These are phyloP conservation scores for Brachypteracias leptosomus DNA, from an alignment of 2,113 vertebrate species.

Conservation along the genomic window DNA sequence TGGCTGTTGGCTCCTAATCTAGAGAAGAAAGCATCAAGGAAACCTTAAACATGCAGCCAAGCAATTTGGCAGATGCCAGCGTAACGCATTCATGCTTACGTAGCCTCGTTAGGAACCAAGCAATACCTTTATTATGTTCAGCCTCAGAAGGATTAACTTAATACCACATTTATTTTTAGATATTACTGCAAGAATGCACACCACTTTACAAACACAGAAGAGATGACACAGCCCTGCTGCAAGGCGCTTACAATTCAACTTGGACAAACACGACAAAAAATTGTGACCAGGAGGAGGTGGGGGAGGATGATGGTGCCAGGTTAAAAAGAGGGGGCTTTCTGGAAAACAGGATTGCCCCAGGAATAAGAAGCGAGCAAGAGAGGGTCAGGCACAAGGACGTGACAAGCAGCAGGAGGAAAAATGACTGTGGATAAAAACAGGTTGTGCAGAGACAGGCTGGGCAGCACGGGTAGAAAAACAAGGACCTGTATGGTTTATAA, in stretches of 20 bases:
- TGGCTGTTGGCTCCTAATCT: not conserved
- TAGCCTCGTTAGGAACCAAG: not conserved
- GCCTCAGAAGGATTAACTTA: constrained; percentile 30
- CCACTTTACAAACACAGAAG: constrained; percentile 37
- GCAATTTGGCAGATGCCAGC: not conserved
- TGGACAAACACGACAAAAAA: not conserved
- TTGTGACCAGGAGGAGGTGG: not conserved
- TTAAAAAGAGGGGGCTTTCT: not conserved
- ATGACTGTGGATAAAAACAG: not conserved
- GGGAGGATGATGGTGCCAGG: not conserved
- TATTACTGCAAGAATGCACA: constrained; percentile 25
- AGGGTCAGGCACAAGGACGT: not conserved
- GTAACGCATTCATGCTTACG: not conserved
- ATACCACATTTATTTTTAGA: constrained; percentile 51
- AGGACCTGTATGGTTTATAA: not conserved
- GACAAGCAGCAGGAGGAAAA: not conserved
- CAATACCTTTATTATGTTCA: not conserved
- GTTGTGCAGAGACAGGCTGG: not conserved
- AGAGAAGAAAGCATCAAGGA: not conserved
- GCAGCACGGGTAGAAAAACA: not conserved
- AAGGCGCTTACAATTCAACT: not conserved
- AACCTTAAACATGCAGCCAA: not conserved
- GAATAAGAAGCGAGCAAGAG: not conserved
- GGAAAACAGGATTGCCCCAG: not conserved
- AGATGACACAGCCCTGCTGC: constrained; percentile 1